Evolutionary conservation across 2,113 vertebrate species (phyloP).

Genomic region (Phrynosoma platyrhinos): DNA sequence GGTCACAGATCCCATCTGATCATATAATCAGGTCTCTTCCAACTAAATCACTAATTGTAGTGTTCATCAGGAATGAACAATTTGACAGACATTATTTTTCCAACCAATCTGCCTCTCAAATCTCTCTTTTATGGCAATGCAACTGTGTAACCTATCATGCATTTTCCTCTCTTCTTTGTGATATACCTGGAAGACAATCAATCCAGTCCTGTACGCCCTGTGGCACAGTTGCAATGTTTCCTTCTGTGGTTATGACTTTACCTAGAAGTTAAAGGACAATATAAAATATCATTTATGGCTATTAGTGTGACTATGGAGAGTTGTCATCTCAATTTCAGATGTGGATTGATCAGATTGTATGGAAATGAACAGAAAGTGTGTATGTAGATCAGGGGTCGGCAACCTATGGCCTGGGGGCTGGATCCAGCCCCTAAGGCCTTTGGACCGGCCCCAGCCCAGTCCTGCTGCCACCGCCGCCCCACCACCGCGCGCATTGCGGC

Average conservation of each 20-base stretch:
- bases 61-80: fast-evolving
- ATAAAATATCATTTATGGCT: too few relatives aligned
- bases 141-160: not conserved
- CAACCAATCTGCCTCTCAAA: not conserved
- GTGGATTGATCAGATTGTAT: not conserved
- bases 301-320: too few relatives aligned
- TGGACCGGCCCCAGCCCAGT: too few relatives aligned
- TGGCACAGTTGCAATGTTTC: not conserved
- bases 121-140: not conserved
- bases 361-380: not conserved
- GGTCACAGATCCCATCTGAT: slow-evolving; percentile 47
- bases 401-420: too few relatives aligned
- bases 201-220: not conserved
- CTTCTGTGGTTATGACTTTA: not conserved
- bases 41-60: slow-evolving; percentile 6
- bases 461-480: too few relatives aligned
- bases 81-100: not conserved
- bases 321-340: too few relatives aligned
- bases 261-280: not conserved
- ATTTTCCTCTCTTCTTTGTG: not conserved
- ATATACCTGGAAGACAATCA: not conserved
- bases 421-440: too few relatives aligned
- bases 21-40: slow-evolving; percentile 15
- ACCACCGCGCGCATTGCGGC: too few relatives aligned
- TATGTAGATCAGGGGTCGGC: too few relatives aligned